A percentile compares a stretch with the other conserved stretches of the same genome.
These are phyloP conservation scores for Urocyon cinereoargenteus DNA, from an alignment of 2,797 vertebrate species.

Conservation along the genomic window DNA sequence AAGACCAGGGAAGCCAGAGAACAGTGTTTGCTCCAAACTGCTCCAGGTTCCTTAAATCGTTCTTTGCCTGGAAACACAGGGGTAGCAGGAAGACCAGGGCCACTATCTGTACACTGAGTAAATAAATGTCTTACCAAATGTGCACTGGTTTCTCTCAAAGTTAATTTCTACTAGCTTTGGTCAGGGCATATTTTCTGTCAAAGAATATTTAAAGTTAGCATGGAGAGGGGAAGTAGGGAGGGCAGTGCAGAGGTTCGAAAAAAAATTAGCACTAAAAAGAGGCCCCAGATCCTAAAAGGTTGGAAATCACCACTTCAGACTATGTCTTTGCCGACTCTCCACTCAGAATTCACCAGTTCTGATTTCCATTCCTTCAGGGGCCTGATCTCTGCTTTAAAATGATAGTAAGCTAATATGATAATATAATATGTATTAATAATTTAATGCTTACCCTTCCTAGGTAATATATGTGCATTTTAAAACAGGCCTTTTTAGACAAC, in stretches of 20 bases:
- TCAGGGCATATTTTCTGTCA: background rate
- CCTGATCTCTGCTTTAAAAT: slow-evolving; percentile 60
- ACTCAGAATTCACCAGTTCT: slow-evolving; percentile 26
- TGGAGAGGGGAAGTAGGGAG: background rate
- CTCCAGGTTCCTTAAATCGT: background rate
- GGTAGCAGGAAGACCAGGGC: background rate
- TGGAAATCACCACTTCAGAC: slow-evolving; percentile 28
- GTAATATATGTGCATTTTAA: slow-evolving; percentile 78
- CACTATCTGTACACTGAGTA: background rate
- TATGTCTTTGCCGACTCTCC: slow-evolving; percentile 17
- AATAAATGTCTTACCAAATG: background rate
- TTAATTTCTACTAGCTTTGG: background rate
- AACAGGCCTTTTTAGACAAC: slow-evolving; percentile 66
- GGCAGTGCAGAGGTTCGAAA: background rate
- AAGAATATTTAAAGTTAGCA: slow-evolving; percentile 9
- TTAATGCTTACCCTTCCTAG: slow-evolving; percentile 63
- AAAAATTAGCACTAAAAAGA: slow-evolving; percentile 17
- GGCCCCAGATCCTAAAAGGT: background rate
- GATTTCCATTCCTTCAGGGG: slow-evolving; percentile 72
- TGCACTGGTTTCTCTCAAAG: background rate
- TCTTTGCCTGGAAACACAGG: background rate
- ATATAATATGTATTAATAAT: slow-evolving; percentile 72
- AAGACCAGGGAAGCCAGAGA: background rate
- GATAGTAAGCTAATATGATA: slow-evolving; percentile 73
- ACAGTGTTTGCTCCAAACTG: background rate